Conservation (phyloP, 1,140 invertebrate genomes). For the Teleopsis dalmanni region DNA sequence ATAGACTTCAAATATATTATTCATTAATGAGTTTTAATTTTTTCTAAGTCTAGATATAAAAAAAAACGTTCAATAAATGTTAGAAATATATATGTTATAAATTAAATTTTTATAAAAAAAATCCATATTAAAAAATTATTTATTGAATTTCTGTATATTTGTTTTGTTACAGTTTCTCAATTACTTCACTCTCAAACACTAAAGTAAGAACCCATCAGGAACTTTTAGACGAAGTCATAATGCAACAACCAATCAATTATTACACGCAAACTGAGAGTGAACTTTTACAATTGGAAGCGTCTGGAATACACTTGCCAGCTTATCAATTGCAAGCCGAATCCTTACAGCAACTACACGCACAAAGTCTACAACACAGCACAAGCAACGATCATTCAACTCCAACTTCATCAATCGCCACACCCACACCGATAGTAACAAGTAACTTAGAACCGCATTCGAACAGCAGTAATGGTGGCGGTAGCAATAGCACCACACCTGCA, state of each 20-base stretch:
- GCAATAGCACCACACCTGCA: conserved; percentile 22
- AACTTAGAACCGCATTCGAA: conserved; percentile 23
- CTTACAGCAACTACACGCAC: conserved; percentile 10
- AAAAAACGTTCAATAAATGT: too few species aligned
- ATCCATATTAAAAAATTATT: too few species aligned
- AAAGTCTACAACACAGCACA: conserved; percentile 11
- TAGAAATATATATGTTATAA: too few species aligned
- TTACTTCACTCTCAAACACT: too few species aligned
- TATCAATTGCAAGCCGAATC: conserved; percentile 13
- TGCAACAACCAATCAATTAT: conserved; percentile 41
- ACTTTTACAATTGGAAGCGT: conserved; percentile 34
- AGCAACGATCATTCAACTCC: conserved; percentile 12
- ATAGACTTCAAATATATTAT: too few species aligned
- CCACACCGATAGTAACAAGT: conserved; percentile 19
- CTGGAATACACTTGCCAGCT: conserved; percentile 13
- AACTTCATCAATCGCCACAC: conserved; percentile 14
- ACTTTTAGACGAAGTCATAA: conserved; percentile 18
- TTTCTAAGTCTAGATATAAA: too few species aligned
- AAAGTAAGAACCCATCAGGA: conserved; percentile 15
- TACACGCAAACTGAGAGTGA: conserved; percentile 42
- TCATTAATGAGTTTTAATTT: too few species aligned
- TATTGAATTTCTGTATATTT: too few species aligned
- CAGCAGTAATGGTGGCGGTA: conserved; percentile 19
- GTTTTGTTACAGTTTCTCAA: too few species aligned
- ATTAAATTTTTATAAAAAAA: too few species aligned